phyloP scores from a whole-genome alignment of 1,140 invertebrate genomes.

The Bombus vancouverensis region DNA sequence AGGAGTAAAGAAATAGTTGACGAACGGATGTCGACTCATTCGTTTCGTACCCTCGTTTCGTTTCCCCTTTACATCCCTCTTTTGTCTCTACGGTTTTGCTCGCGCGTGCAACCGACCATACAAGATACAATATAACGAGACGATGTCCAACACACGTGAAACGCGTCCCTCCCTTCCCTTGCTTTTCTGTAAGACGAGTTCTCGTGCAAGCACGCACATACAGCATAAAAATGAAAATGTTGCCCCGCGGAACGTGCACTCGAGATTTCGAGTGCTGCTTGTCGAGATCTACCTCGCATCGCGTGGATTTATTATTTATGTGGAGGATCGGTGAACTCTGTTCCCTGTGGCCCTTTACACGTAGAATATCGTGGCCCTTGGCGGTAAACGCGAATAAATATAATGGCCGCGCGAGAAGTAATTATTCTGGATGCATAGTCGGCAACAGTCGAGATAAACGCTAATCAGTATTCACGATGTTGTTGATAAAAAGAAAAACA shows the following conservation, averaged over 20 bases:
- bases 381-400: background rate
- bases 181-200: background rate
- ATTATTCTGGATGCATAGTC: conserved; percentile 24
- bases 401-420: background rate
- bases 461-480: conserved; percentile 31
- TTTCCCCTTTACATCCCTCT: conserved; percentile 19
- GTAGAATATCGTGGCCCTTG: background rate
- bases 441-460: conserved; percentile 16
- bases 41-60: conserved; percentile 58
- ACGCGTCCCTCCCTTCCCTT: background rate
- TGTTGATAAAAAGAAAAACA: conserved; percentile 38
- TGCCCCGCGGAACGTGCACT: conserved; percentile 39
- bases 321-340: background rate
- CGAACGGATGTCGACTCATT: conserved; percentile 58
- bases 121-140: conserved; percentile 18
- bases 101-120: conserved; percentile 11
- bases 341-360: conserved; percentile 4
- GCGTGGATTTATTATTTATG: conserved; percentile 46
- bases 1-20: conserved; percentile 71
- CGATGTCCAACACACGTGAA: conserved; percentile 20
- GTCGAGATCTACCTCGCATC: conserved; percentile 1
- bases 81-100: background rate
- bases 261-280: conserved; percentile 49
- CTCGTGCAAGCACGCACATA: background rate
- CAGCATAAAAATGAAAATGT: conserved; percentile 53